Percentiles rank a stretch among this genome's conserved stretches.
Evolutionary conservation across 2,113 vertebrate genomes (phyloP).

Genomic region (Vombatus ursinus): DNA sequence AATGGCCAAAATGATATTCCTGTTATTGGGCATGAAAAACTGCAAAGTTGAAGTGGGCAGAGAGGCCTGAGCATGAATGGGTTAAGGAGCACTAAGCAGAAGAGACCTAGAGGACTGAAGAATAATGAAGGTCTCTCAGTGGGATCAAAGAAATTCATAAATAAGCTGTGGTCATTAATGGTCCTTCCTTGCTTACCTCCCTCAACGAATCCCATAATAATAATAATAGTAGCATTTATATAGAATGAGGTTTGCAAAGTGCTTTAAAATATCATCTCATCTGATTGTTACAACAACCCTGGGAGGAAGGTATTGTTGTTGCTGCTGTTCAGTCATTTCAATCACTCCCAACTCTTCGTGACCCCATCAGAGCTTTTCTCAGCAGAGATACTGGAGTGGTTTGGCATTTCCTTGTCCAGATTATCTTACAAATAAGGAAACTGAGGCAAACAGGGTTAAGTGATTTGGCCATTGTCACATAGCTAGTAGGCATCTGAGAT

Average conservation of each 20-base stretch:
- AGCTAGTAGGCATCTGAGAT: not conserved
- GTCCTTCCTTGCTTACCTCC: not conserved
- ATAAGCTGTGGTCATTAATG: not conserved
- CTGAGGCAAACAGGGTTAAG: not conserved
- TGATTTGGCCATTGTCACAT: not conserved
- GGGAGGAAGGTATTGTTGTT: too few species aligned
- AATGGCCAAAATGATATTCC: not conserved
- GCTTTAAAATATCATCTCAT: not conserved
- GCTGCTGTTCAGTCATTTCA: not conserved
- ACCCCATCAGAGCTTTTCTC: not conserved
- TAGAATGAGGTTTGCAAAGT: not conserved
- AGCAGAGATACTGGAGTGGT: not conserved
- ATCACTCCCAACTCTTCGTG: not conserved
- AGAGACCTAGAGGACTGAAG: not conserved
- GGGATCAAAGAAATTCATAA: not conserved
- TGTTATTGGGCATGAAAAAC: not conserved
- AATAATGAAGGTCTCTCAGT: not conserved
- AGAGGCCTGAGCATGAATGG: not conserved
- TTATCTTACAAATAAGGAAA: not conserved
- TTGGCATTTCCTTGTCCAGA: not conserved
- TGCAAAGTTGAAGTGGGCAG: not conserved
- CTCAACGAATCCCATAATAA: not conserved
- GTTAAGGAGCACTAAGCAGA: not conserved
- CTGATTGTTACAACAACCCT: not conserved
- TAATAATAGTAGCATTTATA: not conserved